phyloP scores from a whole-genome alignment of 2,797 vertebrate species.

The Heteromormyrus szaboi region DNA sequence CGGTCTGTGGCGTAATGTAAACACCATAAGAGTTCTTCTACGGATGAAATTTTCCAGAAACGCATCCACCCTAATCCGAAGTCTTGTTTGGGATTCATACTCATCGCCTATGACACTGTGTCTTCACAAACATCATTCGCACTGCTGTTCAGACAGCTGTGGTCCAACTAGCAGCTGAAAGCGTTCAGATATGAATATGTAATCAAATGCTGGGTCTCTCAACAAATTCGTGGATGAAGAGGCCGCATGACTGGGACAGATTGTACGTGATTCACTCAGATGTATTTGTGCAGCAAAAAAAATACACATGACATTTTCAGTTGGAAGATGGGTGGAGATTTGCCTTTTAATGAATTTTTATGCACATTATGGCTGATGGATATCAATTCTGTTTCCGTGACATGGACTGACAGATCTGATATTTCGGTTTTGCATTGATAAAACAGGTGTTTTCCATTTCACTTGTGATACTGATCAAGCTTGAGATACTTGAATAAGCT shows the following conservation, averaged over 20 bases:
- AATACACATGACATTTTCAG: background rate
- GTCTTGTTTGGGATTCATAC: background rate
- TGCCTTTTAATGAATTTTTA: background rate
- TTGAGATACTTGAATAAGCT: background rate
- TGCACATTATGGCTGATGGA: background rate
- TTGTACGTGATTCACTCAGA: background rate
- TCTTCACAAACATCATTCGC: background rate
- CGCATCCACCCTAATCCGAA: background rate
- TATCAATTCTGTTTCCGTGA: background rate
- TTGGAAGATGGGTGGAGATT: background rate
- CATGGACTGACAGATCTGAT: background rate
- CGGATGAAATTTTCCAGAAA: background rate
- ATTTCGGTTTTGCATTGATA: background rate
- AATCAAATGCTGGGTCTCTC: background rate
- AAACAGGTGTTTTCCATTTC: background rate
- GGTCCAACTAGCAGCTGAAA: background rate
- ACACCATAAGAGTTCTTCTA: background rate
- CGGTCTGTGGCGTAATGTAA: background rate
- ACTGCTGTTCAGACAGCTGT: background rate
- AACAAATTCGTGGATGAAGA: background rate
- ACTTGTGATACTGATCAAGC: background rate
- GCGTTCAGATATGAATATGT: background rate
- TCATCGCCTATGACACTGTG: background rate
- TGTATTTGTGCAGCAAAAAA: background rate
- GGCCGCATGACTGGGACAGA: background rate